These are phyloP conservation scores for Drosophila kambysellisi DNA, from an alignment of 2,888 invertebrate genomes.

Conservation along the genomic window DNA sequence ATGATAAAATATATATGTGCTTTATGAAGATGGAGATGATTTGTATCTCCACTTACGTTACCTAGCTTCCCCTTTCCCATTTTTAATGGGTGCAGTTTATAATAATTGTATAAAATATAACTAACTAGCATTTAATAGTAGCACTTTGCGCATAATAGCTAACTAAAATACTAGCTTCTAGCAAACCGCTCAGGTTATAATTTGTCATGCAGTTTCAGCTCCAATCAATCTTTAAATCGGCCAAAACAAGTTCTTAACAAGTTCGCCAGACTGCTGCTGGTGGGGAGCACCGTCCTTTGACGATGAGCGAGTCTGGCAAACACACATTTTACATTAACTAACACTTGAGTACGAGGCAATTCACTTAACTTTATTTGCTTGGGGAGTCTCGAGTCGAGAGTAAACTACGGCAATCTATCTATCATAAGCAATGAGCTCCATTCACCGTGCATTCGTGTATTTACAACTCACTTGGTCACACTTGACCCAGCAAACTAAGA, in stretches of 20 bases:
- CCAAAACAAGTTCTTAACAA: conserved; percentile 25
- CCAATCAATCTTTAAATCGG: conserved; percentile 55
- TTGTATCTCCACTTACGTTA: too few relatives aligned
- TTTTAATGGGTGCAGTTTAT: background rate
- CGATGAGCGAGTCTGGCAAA: background rate
- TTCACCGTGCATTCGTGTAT: conserved; percentile 44
- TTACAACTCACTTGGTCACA: conserved; percentile 74
- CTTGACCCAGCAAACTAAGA: conserved; percentile 55
- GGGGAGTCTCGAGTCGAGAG: conserved; percentile 52
- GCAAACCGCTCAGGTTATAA: conserved; percentile 8
- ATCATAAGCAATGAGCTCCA: conserved; percentile 59
- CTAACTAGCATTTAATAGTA: background rate
- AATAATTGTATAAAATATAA: background rate
- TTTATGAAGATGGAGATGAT: background rate
- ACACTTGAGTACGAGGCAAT: conserved; percentile 57
- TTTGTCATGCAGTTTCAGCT: conserved; percentile 21
- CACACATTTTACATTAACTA: conserved; percentile 64
- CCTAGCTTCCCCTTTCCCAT: background rate
- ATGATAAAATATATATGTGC: background rate
- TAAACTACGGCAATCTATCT: conserved; percentile 55
- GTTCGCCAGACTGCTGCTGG: background rate
- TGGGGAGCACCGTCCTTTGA: background rate
- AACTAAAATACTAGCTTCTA: background rate
- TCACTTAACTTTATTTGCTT: conserved; percentile 76
- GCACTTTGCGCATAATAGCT: background rate